Conservation (phyloP, 2,888 invertebrate genomes). For the Stictocephala bisonia region DNA sequence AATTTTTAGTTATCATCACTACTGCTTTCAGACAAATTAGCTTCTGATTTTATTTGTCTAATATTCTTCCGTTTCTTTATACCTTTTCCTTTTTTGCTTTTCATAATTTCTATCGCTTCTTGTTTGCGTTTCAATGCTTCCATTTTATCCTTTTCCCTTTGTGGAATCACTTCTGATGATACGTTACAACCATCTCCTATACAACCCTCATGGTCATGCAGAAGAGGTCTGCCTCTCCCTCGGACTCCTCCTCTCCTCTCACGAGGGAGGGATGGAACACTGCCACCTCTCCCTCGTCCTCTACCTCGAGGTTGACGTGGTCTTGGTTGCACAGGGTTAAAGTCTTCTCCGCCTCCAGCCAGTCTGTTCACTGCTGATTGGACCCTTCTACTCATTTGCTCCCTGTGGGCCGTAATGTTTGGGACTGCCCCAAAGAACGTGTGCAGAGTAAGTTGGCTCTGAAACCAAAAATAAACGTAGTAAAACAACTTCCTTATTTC, state of each 20-base stretch:
- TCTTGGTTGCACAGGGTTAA: constrained; percentile 52
- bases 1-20: constrained; percentile 66
- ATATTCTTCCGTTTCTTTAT: constrained; percentile 50
- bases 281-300: constrained; percentile 8
- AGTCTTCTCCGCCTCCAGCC: constrained; percentile 64
- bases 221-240: constrained; percentile 43
- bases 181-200: no score
- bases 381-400: constrained; percentile 83
- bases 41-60: constrained; percentile 63
- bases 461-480: no score
- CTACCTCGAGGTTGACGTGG: constrained; percentile 10
- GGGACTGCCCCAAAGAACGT: constrained; percentile 78
- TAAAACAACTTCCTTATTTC: no score
- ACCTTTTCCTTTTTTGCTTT: constrained; percentile 63
- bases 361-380: constrained; percentile 80
- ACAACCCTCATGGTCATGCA: constrained; percentile 56
- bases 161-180: constrained; percentile 74
- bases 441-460: constrained; percentile 76
- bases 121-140: constrained; percentile 75
- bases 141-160: constrained; percentile 75
- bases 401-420: constrained; percentile 69
- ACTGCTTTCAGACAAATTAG: constrained; percentile 76
- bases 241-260: constrained; percentile 59
- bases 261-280: no score
- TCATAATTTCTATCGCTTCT: constrained; percentile 78